Percentiles rank a stretch among this genome's conserved stretches.
Evolutionary conservation across 2,888 invertebrate species (phyloP).

Genomic region (Venustoraphidia nigricollis): DNA sequence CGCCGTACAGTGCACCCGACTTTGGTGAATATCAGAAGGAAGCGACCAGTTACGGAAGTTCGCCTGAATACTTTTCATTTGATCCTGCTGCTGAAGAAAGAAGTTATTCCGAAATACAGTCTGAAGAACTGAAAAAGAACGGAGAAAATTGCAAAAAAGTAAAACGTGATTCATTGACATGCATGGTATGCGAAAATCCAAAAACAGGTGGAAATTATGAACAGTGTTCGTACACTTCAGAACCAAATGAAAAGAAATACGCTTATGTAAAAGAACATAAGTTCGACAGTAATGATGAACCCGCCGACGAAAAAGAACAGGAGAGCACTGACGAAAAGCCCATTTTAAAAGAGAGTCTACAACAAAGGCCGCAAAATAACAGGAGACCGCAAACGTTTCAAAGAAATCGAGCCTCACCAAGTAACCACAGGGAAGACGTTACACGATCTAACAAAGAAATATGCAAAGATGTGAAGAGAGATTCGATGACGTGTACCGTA

Average conservation of each 20-base stretch:
- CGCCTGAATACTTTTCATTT: conserved; percentile 32
- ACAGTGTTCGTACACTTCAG: conserved; percentile 62
- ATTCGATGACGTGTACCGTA: conserved; percentile 52
- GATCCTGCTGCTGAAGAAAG: conserved; percentile 32
- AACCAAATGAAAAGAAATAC: conserved; percentile 54
- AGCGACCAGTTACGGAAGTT: conserved; percentile 31
- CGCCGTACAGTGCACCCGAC: conserved; percentile 25
- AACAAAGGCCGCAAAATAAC: conserved; percentile 5
- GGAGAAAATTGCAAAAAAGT: conserved; percentile 49
- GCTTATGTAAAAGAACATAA: conserved; percentile 49
- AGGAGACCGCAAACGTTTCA: neutral
- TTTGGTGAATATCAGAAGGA: conserved; percentile 27
- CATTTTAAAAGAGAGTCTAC: conserved; percentile 1
- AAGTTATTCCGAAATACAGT: conserved; percentile 43
- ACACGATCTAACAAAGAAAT: conserved; percentile 3
- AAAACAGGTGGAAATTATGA: conserved; percentile 63
- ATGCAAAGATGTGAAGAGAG: conserved; percentile 46
- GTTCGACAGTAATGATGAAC: conserved; percentile 41
- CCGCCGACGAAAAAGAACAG: conserved; percentile 29
- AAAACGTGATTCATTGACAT: conserved; percentile 47
- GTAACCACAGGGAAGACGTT: conserved; percentile 1
- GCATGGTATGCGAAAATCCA: conserved; percentile 57
- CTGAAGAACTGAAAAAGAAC: conserved; percentile 42
- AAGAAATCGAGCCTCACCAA: neutral
- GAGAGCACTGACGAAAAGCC: conserved; percentile 24